Evolutionary conservation across 2,113 vertebrate genomes (phyloP).

Genomic region (Tachuris rubrigastra): DNA sequence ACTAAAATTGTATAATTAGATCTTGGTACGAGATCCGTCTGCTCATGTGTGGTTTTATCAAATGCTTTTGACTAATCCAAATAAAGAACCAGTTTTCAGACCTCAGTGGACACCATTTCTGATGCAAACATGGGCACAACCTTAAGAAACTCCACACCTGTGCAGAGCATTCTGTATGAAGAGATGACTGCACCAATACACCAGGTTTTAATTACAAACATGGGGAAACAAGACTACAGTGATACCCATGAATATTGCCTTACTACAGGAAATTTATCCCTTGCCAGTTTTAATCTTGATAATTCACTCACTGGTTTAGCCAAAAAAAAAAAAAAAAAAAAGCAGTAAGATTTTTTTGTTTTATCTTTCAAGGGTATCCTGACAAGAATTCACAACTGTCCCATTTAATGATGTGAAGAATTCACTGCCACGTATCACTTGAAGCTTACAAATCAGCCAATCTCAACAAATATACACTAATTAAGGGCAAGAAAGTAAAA

Average conservation of each 20-base stretch:
- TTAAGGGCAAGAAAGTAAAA: constrained; percentile 66
- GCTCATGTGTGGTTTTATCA: constrained; percentile 24
- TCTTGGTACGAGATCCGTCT: constrained; percentile 66
- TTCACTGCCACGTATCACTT: constrained; percentile 1
- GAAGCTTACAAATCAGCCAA: neutral
- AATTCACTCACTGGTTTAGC: neutral
- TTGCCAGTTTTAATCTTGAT: neutral
- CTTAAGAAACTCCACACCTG: neutral
- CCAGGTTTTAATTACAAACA: neutral
- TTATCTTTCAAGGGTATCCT: neutral
- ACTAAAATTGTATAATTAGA: constrained; percentile 79
- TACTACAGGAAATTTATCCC: neutral
- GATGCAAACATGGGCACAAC: neutral
- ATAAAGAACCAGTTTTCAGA: neutral
- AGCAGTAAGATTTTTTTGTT: neutral
- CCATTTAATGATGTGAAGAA: constrained; percentile 26
- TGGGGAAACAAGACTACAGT: neutral
- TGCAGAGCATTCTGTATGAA: neutral
- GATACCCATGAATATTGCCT: neutral
- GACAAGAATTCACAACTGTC: constrained; percentile 19
- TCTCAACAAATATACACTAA: constrained; percentile 62
- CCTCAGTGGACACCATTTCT: neutral
- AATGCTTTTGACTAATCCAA: neutral
- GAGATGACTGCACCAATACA: neutral
- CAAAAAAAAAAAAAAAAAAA: neutral